These are phyloP conservation scores for Zosterops japonicus DNA, from an alignment of 2,113 vertebrate genomes.

Conservation along the genomic window DNA sequence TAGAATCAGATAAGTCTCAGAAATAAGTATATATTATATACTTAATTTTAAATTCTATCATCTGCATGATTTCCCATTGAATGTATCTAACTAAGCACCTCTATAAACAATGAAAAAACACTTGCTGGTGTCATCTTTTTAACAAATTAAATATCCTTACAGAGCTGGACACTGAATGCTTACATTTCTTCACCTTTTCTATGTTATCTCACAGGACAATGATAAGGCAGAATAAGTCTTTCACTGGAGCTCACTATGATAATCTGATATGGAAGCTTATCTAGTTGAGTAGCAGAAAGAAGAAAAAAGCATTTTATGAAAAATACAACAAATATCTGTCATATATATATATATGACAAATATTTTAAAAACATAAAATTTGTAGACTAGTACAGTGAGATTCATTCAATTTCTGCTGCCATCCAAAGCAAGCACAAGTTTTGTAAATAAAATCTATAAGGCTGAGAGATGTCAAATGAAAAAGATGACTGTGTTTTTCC, in stretches of 20 bases:
- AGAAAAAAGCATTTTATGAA: neutral
- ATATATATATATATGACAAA: neutral
- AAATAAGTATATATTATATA: neutral
- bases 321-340: neutral
- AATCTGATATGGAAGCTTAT: neutral
- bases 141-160: neutral
- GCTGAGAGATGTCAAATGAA: neutral
- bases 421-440: neutral
- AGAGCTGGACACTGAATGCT: neutral
- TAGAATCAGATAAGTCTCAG: neutral
- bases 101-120: neutral
- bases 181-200: neutral
- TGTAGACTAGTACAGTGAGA: neutral
- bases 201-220: neutral
- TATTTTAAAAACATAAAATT: neutral
- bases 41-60: neutral
- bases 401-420: neutral
- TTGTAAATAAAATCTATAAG: neutral
- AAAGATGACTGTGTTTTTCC: neutral
- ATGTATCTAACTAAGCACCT: neutral
- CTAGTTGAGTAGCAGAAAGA: neutral
- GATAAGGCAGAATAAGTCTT: neutral
- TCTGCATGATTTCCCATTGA: neutral
- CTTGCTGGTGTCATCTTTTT: fast-evolving
- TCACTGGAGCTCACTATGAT: neutral